phyloP scores from a whole-genome alignment of 2,797 vertebrate species.

The Mionectes olivaceus region DNA sequence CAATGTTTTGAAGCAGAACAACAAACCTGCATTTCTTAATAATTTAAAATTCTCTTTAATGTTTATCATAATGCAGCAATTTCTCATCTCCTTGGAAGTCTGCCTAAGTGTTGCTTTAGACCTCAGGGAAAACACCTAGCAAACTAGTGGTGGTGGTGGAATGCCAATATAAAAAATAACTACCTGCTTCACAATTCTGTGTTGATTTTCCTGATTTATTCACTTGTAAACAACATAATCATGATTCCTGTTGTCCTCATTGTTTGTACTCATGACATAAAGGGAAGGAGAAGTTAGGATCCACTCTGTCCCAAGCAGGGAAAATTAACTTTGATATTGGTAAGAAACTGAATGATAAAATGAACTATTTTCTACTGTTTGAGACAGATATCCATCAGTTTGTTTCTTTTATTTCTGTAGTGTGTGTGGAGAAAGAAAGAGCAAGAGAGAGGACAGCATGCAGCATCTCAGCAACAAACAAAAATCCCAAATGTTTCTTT shows the following conservation, averaged over 20 bases:
- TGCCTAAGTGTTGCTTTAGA: neutral
- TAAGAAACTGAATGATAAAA: neutral
- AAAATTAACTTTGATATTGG: neutral
- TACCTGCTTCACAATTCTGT: neutral
- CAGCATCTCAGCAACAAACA: neutral
- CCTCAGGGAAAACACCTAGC: neutral
- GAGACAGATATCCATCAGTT: neutral
- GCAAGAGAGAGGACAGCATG: neutral
- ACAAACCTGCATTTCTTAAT: neutral
- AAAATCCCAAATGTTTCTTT: neutral
- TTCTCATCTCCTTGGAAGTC: neutral
- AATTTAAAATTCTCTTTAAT: neutral
- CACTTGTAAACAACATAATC: neutral
- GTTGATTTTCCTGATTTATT: neutral
- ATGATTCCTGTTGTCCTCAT: neutral
- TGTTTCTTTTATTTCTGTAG: neutral
- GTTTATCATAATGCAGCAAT: neutral
- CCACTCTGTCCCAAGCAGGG: neutral
- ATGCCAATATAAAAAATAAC: neutral
- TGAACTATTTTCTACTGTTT: neutral
- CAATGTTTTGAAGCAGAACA: neutral
- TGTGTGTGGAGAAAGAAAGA: neutral
- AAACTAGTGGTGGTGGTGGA: fast-evolving
- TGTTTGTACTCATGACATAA: neutral
- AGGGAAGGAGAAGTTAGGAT: neutral